Percentiles rank a stretch among this genome's conserved stretches.
These are phyloP conservation scores for Glossophaga mutica DNA, from an alignment of 2,797 vertebrate species.

Conservation along the genomic window DNA sequence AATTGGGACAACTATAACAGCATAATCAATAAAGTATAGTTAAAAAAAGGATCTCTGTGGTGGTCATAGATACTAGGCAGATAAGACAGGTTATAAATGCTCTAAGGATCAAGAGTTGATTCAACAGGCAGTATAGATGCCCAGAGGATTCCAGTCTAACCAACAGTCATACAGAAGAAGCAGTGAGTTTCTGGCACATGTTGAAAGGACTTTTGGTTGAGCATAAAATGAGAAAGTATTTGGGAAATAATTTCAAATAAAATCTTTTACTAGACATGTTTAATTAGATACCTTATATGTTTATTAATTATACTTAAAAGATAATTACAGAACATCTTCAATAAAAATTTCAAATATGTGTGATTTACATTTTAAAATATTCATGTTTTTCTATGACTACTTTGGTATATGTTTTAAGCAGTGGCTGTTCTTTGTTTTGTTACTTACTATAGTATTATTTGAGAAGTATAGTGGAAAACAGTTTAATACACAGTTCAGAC, in stretches of 20 bases:
- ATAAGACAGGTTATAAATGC: neutral
- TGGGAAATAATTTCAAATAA: slow-evolving; percentile 21
- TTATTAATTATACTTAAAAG: slow-evolving; percentile 30
- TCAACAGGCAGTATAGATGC: neutral
- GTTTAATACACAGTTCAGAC: neutral
- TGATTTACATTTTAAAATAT: neutral
- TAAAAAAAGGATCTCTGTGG: neutral
- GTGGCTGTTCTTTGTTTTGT: neutral
- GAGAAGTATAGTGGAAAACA: neutral
- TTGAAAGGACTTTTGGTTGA: neutral
- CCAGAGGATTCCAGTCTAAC: neutral
- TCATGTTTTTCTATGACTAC: neutral
- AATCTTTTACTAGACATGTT: neutral
- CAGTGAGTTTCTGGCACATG: neutral
- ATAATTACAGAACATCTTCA: neutral
- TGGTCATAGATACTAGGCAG: neutral
- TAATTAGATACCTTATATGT: neutral
- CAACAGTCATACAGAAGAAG: neutral
- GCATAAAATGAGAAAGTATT: neutral
- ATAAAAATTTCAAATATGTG: slow-evolving; percentile 15
- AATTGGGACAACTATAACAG: too few species aligned
- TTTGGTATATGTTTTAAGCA: neutral
- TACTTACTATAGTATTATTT: neutral
- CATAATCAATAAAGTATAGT: too few species aligned
- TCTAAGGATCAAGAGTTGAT: neutral